These are phyloP conservation scores for Gordius sp. DNA, from an alignment of 2,888 invertebrate species.

Conservation along the genomic window DNA sequence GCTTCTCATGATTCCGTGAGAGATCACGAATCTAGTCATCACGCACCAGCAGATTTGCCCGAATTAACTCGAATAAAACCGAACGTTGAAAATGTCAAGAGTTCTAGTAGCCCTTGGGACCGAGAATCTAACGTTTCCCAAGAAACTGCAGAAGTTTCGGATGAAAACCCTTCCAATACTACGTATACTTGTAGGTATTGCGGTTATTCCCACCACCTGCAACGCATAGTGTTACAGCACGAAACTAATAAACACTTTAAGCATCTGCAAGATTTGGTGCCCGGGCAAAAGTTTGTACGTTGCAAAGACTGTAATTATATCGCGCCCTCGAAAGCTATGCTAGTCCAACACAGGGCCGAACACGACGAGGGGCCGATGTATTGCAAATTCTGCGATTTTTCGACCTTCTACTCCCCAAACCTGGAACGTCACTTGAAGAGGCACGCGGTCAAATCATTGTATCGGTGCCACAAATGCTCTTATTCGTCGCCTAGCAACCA, in stretches of 20 bases:
- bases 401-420: constrained; percentile 6
- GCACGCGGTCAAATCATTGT: neutral
- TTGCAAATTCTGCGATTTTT: constrained; percentile 4
- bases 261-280: constrained; percentile 7
- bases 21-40: neutral
- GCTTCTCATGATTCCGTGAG: neutral
- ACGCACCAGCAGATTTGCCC: too few species aligned
- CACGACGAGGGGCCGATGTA: neutral
- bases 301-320: constrained; percentile 10
- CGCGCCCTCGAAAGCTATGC: neutral
- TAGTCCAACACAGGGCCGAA: neutral
- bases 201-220: neutral
- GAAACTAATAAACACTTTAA: constrained; percentile 9
- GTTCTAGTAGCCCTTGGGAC: too few species aligned
- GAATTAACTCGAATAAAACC: too few species aligned
- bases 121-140: too few species aligned
- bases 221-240: constrained; percentile 12
- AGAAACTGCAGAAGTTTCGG: too few species aligned
- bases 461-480: neutral
- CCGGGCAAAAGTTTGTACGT: constrained; percentile 9
- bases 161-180: too few species aligned
- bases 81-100: too few species aligned
- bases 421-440: constrained; percentile 3
- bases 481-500: constrained; percentile 8
- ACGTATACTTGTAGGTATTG: constrained; percentile 1